Percentiles rank a stretch among this genome's conserved stretches.
These are phyloP conservation scores for Serinus canaria DNA, from an alignment of 2,113 vertebrate genomes.

Conservation along the genomic window DNA sequence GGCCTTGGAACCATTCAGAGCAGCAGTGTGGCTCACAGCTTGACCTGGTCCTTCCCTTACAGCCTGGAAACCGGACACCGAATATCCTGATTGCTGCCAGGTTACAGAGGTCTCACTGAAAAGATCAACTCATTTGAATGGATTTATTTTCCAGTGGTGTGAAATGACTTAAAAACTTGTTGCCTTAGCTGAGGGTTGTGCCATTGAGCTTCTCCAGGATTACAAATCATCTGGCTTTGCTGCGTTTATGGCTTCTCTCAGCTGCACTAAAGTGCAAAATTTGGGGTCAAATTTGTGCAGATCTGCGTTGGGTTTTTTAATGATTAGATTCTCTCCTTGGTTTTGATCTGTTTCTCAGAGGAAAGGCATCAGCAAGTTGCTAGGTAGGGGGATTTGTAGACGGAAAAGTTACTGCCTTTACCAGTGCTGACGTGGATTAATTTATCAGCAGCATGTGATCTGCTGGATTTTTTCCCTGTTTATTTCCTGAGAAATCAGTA, in stretches of 20 bases:
- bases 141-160: neutral
- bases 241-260: neutral
- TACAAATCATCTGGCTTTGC: neutral
- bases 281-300: neutral
- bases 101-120: neutral
- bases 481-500: neutral
- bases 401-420: neutral
- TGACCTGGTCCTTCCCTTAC: neutral
- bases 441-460: neutral
- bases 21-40: neutral
- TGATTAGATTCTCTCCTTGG: neutral
- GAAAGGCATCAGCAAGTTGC: neutral
- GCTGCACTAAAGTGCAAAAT: neutral
- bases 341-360: neutral
- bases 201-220: neutral
- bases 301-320: neutral
- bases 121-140: neutral
- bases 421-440: accelerated
- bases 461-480: neutral
- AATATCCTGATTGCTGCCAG: neutral
- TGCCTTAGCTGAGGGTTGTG: neutral
- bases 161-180: neutral
- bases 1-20: neutral
- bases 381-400: neutral
- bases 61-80: accelerated